Base-by-base conservation (phyloP, 2,113 vertebrate species). In the Pampusana beccarii region DNA sequence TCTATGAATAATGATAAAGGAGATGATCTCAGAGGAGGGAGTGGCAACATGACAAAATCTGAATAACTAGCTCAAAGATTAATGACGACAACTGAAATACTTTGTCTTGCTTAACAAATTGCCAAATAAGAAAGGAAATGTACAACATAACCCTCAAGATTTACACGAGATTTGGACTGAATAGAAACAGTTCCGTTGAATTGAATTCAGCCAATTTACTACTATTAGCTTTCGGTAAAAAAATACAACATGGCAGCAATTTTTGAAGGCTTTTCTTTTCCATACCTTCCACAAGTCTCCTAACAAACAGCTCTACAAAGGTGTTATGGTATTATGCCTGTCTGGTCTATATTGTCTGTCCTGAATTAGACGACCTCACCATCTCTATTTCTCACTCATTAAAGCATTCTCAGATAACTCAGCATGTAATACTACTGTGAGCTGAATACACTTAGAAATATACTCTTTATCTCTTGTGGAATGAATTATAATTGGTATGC, bases 401-500 rank as follows among this genome's bases (percentile, higher is more conserved):
- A 33, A 75, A 78, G 21, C 61, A 69, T 17, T 72, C 54, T 57
- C 69, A 87, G 60, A 84, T 62, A 85, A 61, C 42, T 42, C 31
- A 19, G 34, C 31, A 61, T 57, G 38, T 71, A 87, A 71, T 50
- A 65, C 4, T 66, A 14, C 31, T 84, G 29, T 79, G 42, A 73
- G n/a, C 19, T 81, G 38, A 94, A 94, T 88, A 80, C 38, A 79
- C 57, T 75, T 61, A 86, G 36, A 95, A 86, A 92, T 70, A 79
- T 8, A 80, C 1, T 56, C 87, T 88, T 91, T 84, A 67, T 53
- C 65, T 89, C 72, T 29, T 48, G 36, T 82, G 24, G 65, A 44
- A 92, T 78, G 24, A 78, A 91, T 95, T 78, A 48, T 66, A 88
- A 78, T 74, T 93, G 69, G 13, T 38, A 83, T 62, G 42, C 1